Evolutionary conservation across 2,797 vertebrate genomes (phyloP), one percentile per base, ranked within the genome.

Genomic region (Pteronotus mesoamericanus): DNA sequence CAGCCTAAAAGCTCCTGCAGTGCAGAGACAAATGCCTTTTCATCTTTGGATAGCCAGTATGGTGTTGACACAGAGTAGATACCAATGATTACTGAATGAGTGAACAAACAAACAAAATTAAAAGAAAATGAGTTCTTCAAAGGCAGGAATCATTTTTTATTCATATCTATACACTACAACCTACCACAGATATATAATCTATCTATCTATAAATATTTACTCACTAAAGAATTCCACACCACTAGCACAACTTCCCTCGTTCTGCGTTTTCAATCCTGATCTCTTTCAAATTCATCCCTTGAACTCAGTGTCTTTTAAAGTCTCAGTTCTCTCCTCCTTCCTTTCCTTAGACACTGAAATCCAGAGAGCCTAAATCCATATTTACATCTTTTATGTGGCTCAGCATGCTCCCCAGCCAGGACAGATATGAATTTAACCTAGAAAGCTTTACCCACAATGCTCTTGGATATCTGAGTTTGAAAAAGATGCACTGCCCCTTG

Each of bases 371-470:
- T 69, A 96, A 93, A 96, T 86, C 48, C 37, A 39, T 80, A 75
- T 44, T 92, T 61, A 39, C 51, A 55, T 88, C 68, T 95, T 95
- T 75, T 72, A 92, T 75, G 32, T 66, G 24, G 22, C 80, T 53
- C 57, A 86, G 39, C 44, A 61, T 37, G 57, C 18, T 90, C 64
- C 80, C 69, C 57, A 96, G 69, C 34, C 46, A 95, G 89, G 85
- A 86, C 72, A 92, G 77, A 88, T 26, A 93, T 1, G 72, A 89
- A 93, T 90, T 96, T 80, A 96, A 93, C 46, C 77, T 44, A 74
- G 53, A 51, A 92, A 87, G n/a, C 26, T 88, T 96, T 87, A 87
- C 72, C 94, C 95, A 96, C 48, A 91, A 90, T 61, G 91, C 84
- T 69, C 82, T n/a, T 79, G 69, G 32, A 83, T 80, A 37, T 90